phyloP scores from a whole-genome alignment of 2,888 invertebrate species.

The Pteria penguin region DNA sequence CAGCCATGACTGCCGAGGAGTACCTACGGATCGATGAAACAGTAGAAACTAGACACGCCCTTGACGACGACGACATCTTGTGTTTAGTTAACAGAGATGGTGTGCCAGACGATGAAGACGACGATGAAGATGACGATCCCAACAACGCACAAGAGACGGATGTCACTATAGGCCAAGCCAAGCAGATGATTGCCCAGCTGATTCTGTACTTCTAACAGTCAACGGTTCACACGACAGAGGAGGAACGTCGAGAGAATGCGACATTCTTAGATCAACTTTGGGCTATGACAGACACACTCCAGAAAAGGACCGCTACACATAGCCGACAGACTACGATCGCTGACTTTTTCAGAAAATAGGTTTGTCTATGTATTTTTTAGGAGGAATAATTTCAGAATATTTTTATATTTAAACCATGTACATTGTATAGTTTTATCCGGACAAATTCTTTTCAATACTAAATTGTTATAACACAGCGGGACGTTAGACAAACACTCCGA shows the following conservation, averaged over 20 bases:
- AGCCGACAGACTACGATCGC: slow-evolving; percentile 4
- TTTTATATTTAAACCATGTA: too few species aligned
- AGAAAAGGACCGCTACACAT: not conserved
- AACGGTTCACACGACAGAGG: not conserved
- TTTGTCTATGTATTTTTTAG: too few species aligned
- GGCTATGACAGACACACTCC: not conserved
- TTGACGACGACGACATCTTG: not conserved
- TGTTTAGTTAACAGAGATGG: not conserved
- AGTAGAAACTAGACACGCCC: slow-evolving; percentile 15
- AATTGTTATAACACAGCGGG: too few species aligned
- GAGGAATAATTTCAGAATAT: too few species aligned
- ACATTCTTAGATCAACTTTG: not conserved
- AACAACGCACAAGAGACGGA: slow-evolving; percentile 12
- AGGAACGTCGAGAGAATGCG: not conserved
- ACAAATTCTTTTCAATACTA: too few species aligned
- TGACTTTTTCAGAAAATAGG: not conserved
- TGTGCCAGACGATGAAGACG: not conserved
- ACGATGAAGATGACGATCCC: not conserved
- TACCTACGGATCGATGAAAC: not conserved
- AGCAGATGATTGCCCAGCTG: not conserved
- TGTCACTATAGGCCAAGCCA: not conserved
- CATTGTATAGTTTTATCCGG: too few species aligned
- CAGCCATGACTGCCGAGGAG: not conserved
- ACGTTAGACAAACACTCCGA: too few species aligned
- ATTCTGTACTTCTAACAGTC: not conserved